Percentiles rank a stretch among this genome's conserved stretches.
Evolutionary conservation across 2,888 invertebrate species (phyloP).

Genomic region (Bhutanitis thaidina): DNA sequence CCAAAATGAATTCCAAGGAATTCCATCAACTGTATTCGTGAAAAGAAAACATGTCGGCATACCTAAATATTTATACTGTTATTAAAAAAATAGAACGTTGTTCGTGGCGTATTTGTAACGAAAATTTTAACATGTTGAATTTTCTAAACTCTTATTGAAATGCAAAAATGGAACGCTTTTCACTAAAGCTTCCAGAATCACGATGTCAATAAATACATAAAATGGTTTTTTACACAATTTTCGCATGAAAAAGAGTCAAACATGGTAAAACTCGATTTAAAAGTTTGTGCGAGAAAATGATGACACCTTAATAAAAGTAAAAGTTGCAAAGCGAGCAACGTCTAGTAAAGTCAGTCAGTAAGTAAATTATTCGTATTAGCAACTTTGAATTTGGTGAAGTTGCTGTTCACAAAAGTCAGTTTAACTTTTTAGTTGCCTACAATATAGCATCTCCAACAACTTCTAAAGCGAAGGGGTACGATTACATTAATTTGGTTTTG

Average conservation of each 20-base stretch:
- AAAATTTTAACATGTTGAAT: background rate
- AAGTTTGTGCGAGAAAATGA: conserved; percentile 14
- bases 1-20: no score
- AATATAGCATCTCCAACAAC: no score
- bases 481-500: no score
- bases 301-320: conserved; percentile 15
- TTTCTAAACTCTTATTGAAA: background rate
- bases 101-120: no score
- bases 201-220: background rate
- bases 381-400: conserved; percentile 10
- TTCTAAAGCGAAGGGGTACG: no score
- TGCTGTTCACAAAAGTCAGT: conserved; percentile 13
- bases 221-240: background rate
- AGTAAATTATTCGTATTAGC: conserved; percentile 20
- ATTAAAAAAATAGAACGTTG: no score
- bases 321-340: conserved; percentile 7
- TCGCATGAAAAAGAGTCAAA: conserved; percentile 3
- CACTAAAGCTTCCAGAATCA: background rate
- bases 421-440: conserved; percentile 18
- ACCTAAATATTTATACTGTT: no score
- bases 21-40: no score
- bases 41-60: no score
- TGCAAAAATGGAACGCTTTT: background rate
- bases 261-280: conserved; percentile 13
- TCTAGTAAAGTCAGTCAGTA: conserved; percentile 6